These are phyloP conservation scores for Arenicola marina DNA, from an alignment of 2,888 invertebrate genomes.

Conservation along the genomic window DNA sequence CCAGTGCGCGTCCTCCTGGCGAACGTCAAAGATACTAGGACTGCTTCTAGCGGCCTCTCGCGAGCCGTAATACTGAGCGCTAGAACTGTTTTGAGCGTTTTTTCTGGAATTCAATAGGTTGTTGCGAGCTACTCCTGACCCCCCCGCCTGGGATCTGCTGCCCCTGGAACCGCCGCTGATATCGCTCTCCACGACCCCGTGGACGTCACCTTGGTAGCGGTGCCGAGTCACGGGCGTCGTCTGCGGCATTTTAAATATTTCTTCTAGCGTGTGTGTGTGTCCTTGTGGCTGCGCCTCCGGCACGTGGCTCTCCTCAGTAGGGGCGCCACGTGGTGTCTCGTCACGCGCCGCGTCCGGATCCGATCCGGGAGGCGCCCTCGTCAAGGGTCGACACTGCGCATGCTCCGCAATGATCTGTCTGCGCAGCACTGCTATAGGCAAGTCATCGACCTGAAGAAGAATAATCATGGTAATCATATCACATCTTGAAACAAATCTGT, in stretches of 20 bases:
- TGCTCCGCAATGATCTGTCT: not conserved
- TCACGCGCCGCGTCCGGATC: too few species aligned
- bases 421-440: slow-evolving; percentile 35
- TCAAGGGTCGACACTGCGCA: too few species aligned
- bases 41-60: too few species aligned
- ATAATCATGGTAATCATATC: not conserved
- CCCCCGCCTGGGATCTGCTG: too few species aligned
- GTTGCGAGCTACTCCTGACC: too few species aligned
- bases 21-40: too few species aligned
- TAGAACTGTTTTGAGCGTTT: not conserved
- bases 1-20: not conserved
- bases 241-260: not conserved
- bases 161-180: not conserved
- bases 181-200: not conserved
- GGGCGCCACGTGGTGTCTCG: too few species aligned
- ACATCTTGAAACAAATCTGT: too few species aligned
- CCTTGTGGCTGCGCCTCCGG: too few species aligned
- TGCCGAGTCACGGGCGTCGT: not conserved
- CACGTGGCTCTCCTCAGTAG: too few species aligned
- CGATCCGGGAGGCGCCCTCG: too few species aligned
- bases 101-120: not conserved
- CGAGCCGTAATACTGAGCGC: not conserved
- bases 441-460: slow-evolving; percentile 39
- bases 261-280: slow-evolving; percentile 1
- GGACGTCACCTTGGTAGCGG: not conserved